phyloP scores from a whole-genome alignment of 2,113 vertebrate species.

The Empidonax alnorum region DNA sequence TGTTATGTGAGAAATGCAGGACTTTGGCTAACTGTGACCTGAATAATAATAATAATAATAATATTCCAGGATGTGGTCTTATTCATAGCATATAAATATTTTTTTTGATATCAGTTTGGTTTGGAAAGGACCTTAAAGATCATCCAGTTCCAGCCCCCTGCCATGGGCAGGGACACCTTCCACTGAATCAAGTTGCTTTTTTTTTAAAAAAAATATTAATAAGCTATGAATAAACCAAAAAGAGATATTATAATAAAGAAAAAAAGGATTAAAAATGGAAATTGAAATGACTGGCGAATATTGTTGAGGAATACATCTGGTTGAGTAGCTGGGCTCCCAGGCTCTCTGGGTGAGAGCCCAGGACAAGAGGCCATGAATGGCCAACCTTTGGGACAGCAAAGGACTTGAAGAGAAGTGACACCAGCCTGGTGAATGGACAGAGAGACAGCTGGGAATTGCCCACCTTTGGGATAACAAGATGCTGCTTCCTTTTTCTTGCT shows the following conservation, averaged over 20 bases:
- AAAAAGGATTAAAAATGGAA: neutral
- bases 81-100: neutral
- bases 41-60: neutral
- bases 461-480: neutral
- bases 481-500: neutral
- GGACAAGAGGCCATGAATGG: neutral
- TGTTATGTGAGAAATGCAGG: neutral
- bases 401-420: neutral
- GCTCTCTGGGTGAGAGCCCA: accelerated
- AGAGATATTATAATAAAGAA: too few species aligned
- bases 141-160: neutral
- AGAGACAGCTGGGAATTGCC: neutral
- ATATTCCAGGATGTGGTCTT: neutral
- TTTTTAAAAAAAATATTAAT: neutral
- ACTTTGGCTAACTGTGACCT: neutral
- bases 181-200: neutral
- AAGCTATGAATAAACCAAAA: too few species aligned
- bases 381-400: neutral
- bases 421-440: neutral
- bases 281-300: neutral
- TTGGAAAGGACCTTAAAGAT: neutral
- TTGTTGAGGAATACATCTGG: neutral
- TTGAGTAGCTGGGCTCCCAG: neutral
- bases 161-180: accelerated
- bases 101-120: neutral